phyloP scores from a whole-genome alignment of 2,797 vertebrate genomes.

The Toxotes lorentzi region DNA sequence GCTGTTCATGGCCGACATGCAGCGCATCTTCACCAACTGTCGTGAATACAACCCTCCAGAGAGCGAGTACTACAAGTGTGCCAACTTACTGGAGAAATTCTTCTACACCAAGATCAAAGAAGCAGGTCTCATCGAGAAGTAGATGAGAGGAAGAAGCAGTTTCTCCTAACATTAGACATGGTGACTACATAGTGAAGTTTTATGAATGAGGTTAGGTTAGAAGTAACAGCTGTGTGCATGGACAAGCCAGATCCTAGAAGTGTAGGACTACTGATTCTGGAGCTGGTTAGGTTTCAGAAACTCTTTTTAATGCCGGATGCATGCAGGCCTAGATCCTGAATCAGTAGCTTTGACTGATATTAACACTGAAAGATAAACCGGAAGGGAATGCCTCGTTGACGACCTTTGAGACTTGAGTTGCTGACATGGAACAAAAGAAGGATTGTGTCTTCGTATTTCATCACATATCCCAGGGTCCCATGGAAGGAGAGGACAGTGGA shows the following conservation, averaged over 20 bases:
- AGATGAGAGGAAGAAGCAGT: conserved; percentile 30
- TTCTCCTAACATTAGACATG: conserved; percentile 7
- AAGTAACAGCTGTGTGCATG: conserved; percentile 6
- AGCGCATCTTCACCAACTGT: conserved; percentile 99
- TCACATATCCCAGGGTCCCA: conserved; percentile 43
- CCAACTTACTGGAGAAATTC: conserved; percentile 99
- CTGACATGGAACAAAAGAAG: conserved; percentile 35
- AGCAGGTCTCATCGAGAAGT: conserved; percentile 97
- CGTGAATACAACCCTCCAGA: conserved; percentile 98
- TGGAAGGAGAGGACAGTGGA: conserved; percentile 30
- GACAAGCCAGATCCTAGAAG: too few relatives aligned
- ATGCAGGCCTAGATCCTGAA: conserved; percentile 42
- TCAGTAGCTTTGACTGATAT: conserved; percentile 52
- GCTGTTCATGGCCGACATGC: conserved; percentile 99
- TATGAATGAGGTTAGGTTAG: not conserved
- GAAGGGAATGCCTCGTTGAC: conserved; percentile 36
- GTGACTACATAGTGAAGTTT: not conserved
- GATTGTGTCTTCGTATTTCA: conserved; percentile 50
- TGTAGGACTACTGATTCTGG: conserved; percentile 64
- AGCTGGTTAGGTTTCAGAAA: conserved; percentile 39
- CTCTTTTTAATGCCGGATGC: conserved; percentile 44
- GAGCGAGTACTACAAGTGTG: conserved; percentile 99
- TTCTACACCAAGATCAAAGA: conserved; percentile 99
- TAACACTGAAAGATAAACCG: conserved; percentile 44
- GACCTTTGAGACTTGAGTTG: conserved; percentile 37